Base-by-base conservation (phyloP, 2,113 vertebrate genomes). In the Nothobranchius furzeri region DNA sequence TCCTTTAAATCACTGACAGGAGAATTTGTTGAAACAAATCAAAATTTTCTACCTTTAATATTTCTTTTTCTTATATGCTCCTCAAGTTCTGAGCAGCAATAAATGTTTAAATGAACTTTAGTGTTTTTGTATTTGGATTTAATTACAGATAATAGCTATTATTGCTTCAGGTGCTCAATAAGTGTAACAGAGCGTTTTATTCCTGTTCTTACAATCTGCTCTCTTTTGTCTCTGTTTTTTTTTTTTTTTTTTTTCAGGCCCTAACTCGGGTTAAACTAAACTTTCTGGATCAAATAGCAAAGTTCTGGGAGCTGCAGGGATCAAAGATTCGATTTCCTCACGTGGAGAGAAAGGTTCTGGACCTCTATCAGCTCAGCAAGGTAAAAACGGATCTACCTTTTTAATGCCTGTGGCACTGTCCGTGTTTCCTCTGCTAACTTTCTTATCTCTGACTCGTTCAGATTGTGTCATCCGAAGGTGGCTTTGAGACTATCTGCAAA, bases 261-360 rank as follows among this genome's bases (percentile, higher is more conserved):
- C 95, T 98, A 91, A 99, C 98, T 70, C 94, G 98, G 83, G 95
- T 99, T 58, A 98, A 95, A 86, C 90, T 99, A 73, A 97, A 99
- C 88, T 99, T 99, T 81, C 84, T 99, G 90, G 98, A 99, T 93
- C 96, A 98, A 79, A 94, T 98, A 52, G 95, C 96, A 84, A 98
- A 98, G 88, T 99, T 99, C 85, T 99, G 98, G 98, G 97, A 99
- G 76, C 94, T 99, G 68, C 98, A 99, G 58, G 98, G 98, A 69
- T 99, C 95, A 57, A 96, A 94, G 73, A 89, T 99, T 59, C 95
- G 96, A 73, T 96, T 99, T 57, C 98, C 98, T 12, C 96, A 98
- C 40, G 95, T 99, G 12, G 98, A 99, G 86, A 94, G 95, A 67
- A 97, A 96, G 85, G 94, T 98, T 15, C 83, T 99, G 85, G 97